These are phyloP conservation scores for Euwallacea fornicatus DNA, from an alignment of 1,140 invertebrate genomes.

Conservation along the genomic window DNA sequence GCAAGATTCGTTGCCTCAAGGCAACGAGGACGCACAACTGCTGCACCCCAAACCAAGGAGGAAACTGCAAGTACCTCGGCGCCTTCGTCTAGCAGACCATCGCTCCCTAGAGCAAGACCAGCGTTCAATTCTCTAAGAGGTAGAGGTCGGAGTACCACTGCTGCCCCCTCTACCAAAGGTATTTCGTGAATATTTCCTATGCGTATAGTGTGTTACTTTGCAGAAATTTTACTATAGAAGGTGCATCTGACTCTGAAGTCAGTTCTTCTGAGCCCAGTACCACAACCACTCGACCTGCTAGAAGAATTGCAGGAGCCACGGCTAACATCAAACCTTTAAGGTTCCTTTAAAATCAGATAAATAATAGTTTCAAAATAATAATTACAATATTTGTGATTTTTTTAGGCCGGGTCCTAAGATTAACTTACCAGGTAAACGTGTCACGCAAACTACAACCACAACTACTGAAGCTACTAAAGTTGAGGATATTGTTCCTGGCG, in stretches of 20 bases:
- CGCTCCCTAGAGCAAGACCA: constrained; percentile 57
- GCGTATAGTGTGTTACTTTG: too few relatives aligned
- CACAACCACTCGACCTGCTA: constrained; percentile 46
- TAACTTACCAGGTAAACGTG: constrained; percentile 57
- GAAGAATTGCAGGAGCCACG: constrained; percentile 46
- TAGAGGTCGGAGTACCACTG: constrained; percentile 54
- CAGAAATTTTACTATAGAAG: not conserved
- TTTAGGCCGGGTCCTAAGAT: constrained; percentile 59
- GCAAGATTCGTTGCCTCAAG: constrained; percentile 45
- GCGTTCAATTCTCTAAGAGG: constrained; percentile 57
- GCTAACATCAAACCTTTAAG: constrained; percentile 55
- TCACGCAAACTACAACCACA: constrained; percentile 54
- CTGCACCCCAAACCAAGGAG: constrained; percentile 40
- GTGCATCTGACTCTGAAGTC: constrained; percentile 18
- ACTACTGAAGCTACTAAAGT: constrained; percentile 53
- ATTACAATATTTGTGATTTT: not conserved
- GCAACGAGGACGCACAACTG: constrained; percentile 43
- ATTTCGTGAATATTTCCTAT: constrained; percentile 10
- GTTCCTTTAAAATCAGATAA: constrained; percentile 7
- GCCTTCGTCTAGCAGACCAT: constrained; percentile 41
- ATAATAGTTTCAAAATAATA: not conserved
- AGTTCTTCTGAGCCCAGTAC: constrained; percentile 37
- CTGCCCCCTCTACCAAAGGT: constrained; percentile 51
- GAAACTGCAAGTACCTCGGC: constrained; percentile 37
- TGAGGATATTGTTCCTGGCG: constrained; percentile 45